A percentile compares a stretch with the other conserved stretches of the same genome.
These are phyloP conservation scores for Sphecodes monilicornis DNA, from an alignment of 2,888 invertebrate genomes.

Conservation along the genomic window DNA sequence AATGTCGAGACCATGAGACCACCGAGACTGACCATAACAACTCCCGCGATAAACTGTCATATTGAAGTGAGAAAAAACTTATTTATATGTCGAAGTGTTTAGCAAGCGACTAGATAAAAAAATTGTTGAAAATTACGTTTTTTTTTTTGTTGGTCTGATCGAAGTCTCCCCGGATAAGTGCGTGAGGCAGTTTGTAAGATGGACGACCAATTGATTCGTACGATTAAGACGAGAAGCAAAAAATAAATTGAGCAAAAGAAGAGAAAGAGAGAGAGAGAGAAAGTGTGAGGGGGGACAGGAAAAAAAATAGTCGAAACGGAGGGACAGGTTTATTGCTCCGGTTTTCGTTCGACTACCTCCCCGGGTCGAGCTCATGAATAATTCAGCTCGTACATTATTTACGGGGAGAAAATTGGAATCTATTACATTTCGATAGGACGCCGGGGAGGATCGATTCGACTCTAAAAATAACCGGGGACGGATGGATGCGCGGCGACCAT, in stretches of 20 bases:
- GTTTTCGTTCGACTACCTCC: conserved; percentile 32
- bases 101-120: too few species aligned
- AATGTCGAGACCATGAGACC: too few species aligned
- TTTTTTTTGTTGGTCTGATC: neutral
- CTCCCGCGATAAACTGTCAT: too few species aligned
- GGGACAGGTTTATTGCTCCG: conserved; percentile 30
- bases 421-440: conserved; percentile 50
- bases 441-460: conserved; percentile 39
- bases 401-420: conserved; percentile 51
- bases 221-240: neutral
- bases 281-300: neutral
- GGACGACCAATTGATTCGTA: neutral
- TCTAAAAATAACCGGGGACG: conserved; percentile 40
- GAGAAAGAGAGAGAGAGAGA: neutral
- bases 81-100: too few species aligned
- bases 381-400: conserved; percentile 58
- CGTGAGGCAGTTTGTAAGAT: neutral
- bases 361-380: conserved; percentile 33
- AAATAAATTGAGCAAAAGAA: neutral
- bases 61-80: too few species aligned
- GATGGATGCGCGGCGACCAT: conserved; percentile 26
- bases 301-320: neutral
- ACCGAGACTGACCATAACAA: too few species aligned
- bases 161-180: neutral
- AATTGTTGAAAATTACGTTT: too few species aligned